Conservation (phyloP, 2,888 invertebrate genomes). For the Herminia tarsipennalis region DNA sequence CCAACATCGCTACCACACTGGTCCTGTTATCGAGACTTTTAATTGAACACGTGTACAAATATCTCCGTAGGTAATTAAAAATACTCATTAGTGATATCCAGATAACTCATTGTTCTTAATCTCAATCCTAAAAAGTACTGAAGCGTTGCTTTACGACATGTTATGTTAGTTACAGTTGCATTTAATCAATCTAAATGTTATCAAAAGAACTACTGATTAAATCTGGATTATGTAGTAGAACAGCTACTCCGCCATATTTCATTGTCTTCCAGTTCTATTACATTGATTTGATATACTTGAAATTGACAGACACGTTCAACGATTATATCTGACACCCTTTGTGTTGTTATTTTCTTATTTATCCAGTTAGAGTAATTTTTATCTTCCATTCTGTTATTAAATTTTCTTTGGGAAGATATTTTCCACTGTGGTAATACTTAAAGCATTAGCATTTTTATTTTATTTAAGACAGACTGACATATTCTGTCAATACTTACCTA, state of each 20-base stretch:
- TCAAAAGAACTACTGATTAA: neutral
- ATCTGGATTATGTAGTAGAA: neutral
- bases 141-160: constrained; percentile 7
- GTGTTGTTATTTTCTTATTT: too few species aligned
- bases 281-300: neutral
- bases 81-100: constrained; percentile 9
- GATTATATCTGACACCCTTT: too few species aligned
- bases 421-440: too few species aligned
- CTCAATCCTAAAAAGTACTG: constrained; percentile 6
- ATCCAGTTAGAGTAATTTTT: too few species aligned
- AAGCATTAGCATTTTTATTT: too few species aligned
- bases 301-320: neutral
- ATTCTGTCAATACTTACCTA: too few species aligned
- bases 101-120: constrained; percentile 13
- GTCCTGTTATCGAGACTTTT: neutral
- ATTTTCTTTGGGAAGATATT: too few species aligned
- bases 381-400: too few species aligned
- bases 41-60: constrained; percentile 3
- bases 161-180: neutral
- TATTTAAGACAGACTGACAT: too few species aligned
- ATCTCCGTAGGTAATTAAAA: constrained; percentile 11
- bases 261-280: neutral
- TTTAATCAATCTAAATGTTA: constrained; percentile 1
- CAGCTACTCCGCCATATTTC: neutral
- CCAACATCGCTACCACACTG: neutral